A percentile compares a stretch with the other conserved stretches of the same genome.
Conservation (phyloP, 2,113 vertebrate species). For the Acanthisitta chloris region DNA sequence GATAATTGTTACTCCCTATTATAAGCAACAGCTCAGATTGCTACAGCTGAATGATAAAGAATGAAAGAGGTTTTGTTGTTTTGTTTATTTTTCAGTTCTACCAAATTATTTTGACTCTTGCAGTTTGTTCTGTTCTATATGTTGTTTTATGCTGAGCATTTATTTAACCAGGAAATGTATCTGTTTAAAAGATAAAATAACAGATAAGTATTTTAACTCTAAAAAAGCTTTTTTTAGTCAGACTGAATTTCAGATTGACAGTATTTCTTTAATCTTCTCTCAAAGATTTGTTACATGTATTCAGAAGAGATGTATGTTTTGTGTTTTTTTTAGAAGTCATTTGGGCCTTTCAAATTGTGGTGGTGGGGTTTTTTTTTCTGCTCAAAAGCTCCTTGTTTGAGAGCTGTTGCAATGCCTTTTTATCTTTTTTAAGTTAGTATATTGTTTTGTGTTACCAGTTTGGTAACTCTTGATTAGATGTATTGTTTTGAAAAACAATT, state of each 20-base stretch:
- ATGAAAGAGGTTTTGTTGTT: not conserved
- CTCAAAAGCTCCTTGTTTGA: not conserved
- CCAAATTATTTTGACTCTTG: not conserved
- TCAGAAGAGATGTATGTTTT: not conserved
- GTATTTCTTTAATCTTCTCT: not conserved
- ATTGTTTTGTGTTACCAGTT: not conserved
- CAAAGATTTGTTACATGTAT: not conserved
- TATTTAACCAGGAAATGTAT: not conserved
- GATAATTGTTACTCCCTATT: not conserved
- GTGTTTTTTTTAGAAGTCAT: not conserved
- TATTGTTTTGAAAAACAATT: not conserved
- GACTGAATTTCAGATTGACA: not conserved
- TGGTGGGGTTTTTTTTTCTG: not conserved
- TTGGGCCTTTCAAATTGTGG: not conserved
- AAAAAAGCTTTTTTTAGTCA: not conserved
- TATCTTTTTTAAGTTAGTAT: not conserved
- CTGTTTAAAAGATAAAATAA: not conserved
- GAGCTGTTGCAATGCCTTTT: not conserved
- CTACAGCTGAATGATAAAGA: not conserved
- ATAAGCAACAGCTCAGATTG: not conserved
- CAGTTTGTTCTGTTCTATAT: not conserved
- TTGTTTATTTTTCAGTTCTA: not conserved
- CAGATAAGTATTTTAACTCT: not conserved
- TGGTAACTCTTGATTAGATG: not conserved
- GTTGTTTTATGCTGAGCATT: not conserved